These are phyloP conservation scores for Epicampocera succincta DNA, from an alignment of 2,888 invertebrate species.

Conservation along the genomic window DNA sequence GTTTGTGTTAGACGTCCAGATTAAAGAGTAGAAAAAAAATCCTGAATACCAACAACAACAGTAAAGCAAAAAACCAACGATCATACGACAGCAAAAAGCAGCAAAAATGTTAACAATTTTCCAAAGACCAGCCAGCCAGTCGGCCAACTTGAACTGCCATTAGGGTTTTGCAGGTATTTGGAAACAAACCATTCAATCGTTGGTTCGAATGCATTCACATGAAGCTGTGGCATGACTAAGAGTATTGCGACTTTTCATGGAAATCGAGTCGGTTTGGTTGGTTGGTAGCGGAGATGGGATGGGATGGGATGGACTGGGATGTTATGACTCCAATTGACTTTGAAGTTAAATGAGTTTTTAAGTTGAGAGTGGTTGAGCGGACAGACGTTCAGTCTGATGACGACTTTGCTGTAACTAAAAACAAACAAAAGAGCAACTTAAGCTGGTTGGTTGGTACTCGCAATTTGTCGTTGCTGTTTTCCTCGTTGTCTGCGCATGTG, in stretches of 20 bases:
- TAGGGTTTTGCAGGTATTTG: constrained; percentile 54
- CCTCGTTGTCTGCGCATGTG: constrained; percentile 20
- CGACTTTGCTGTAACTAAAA: constrained; percentile 45
- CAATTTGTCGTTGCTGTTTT: constrained; percentile 22
- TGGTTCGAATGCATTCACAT: constrained; percentile 2
- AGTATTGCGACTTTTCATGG: constrained; percentile 37
- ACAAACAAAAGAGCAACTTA: constrained; percentile 30
- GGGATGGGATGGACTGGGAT: constrained; percentile 48
- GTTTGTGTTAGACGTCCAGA: constrained; percentile 8
- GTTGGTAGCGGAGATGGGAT: constrained; percentile 56
- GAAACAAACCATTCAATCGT: constrained; percentile 22
- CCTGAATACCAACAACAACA: not conserved
- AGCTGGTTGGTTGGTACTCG: constrained; percentile 10
- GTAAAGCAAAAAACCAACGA: constrained; percentile 16
- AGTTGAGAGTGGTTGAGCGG: constrained; percentile 47
- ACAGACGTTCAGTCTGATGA: constrained; percentile 30
- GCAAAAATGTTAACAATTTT: constrained; percentile 34
- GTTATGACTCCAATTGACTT: constrained; percentile 69
- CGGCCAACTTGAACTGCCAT: constrained; percentile 42
- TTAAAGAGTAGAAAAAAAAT: constrained; percentile 25
- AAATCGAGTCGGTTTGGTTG: constrained; percentile 45
- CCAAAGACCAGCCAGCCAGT: constrained; percentile 42
- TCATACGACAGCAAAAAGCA: constrained; percentile 30
- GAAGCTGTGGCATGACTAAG: constrained; percentile 29
- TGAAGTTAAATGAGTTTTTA: constrained; percentile 68